A percentile compares a stretch with the other conserved stretches of the same genome.
These are phyloP conservation scores for Xiphophorus maculatus DNA, from an alignment of 2,113 vertebrate genomes.

Conservation along the genomic window DNA sequence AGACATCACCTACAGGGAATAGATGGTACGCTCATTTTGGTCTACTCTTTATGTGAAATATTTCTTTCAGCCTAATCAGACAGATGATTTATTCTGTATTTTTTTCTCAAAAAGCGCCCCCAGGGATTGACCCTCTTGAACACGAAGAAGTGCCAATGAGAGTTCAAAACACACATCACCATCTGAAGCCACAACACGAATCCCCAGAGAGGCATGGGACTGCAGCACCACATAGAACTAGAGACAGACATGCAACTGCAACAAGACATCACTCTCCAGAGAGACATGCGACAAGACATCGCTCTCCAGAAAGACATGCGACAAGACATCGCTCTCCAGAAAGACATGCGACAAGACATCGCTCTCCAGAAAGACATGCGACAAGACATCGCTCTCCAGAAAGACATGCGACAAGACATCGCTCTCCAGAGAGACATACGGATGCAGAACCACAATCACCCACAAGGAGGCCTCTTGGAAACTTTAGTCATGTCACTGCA, in stretches of 20 bases:
- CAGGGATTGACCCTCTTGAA: conserved; percentile 77
- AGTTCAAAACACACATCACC: conserved; percentile 27
- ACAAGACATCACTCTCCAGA: conserved; percentile 1
- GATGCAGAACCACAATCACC: conserved; percentile 26
- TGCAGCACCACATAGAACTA: conserved; percentile 33
- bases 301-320: too few relatives aligned
- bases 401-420: too few relatives aligned
- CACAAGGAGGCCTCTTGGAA: conserved; percentile 47
- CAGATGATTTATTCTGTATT: background rate
- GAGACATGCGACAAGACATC: conserved; percentile 1
- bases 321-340: conserved; percentile 7
- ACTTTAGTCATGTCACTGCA: conserved; percentile 62
- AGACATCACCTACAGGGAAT: conserved; percentile 70
- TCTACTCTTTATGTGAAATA: background rate
- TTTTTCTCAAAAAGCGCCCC: conserved; percentile 64
- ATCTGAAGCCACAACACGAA: conserved; percentile 5
- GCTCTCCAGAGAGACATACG: conserved; percentile 7
- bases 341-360: background rate
- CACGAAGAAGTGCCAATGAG: conserved; percentile 75
- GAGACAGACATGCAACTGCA: conserved; percentile 21
- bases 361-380: conserved; percentile 13
- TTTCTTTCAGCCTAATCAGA: background rate
- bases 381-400: too few relatives aligned
- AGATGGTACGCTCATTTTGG: conserved; percentile 60
- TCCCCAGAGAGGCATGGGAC: conserved; percentile 51